A percentile compares a stretch with the other conserved stretches of the same genome.
phyloP scores from a whole-genome alignment of 2,797 vertebrate genomes.

The Tympanoctomys barrerae region DNA sequence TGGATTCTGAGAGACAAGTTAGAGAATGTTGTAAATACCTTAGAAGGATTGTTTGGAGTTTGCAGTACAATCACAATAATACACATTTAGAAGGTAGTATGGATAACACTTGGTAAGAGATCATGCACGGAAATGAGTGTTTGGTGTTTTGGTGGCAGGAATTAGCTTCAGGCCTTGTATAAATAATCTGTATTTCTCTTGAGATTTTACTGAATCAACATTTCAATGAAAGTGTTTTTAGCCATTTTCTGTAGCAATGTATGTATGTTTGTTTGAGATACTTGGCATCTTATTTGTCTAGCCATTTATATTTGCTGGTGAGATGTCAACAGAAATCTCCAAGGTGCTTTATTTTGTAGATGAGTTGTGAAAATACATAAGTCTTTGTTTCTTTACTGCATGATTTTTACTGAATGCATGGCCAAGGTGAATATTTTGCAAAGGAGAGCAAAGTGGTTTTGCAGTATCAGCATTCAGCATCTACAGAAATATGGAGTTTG shows the following conservation, averaged over 20 bases:
- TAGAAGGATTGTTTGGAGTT: background rate
- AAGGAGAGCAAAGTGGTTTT: conserved; percentile 51
- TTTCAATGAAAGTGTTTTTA: conserved; percentile 34
- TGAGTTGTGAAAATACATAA: conserved; percentile 38
- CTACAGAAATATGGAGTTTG: background rate
- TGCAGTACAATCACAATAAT: background rate
- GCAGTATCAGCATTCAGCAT: background rate
- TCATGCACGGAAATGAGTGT: background rate
- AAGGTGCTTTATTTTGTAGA: conserved; percentile 62
- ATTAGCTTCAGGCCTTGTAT: background rate
- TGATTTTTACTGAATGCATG: conserved; percentile 43
- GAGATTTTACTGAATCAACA: conserved; percentile 48
- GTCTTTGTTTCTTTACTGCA: conserved; percentile 48
- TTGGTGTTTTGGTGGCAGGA: background rate
- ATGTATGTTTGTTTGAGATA: background rate
- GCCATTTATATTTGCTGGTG: conserved; percentile 44
- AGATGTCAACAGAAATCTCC: conserved; percentile 44
- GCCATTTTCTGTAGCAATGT: conserved; percentile 23
- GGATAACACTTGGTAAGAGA: background rate
- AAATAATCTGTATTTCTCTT: conserved; percentile 38
- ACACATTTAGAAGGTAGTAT: background rate
- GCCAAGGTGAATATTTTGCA: conserved; percentile 31
- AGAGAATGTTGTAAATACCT: background rate
- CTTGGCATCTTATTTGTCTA: conserved; percentile 17
- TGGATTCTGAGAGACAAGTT: background rate